These are phyloP conservation scores for Tachina grossa DNA, from an alignment of 2,888 invertebrate species.

Conservation along the genomic window DNA sequence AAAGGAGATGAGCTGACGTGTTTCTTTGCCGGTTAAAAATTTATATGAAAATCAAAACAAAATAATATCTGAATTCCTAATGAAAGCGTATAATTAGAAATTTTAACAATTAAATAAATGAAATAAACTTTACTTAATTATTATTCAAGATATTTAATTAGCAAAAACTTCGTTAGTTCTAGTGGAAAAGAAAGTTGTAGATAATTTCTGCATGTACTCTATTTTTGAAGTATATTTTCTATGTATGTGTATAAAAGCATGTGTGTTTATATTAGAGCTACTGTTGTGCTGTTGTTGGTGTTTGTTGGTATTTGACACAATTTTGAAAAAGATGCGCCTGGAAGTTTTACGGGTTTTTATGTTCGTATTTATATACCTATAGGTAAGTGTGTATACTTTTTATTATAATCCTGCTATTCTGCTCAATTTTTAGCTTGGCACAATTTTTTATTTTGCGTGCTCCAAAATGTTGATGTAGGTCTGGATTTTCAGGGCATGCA, in stretches of 20 bases:
- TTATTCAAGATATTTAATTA: not conserved
- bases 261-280: conserved; percentile 41
- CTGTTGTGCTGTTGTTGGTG: conserved; percentile 57
- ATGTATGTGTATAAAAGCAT: conserved; percentile 7
- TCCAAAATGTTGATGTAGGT: conserved; percentile 80
- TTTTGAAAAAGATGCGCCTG: conserved; percentile 70
- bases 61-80: not conserved
- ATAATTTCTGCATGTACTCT: conserved; percentile 44
- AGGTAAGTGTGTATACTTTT: conserved; percentile 9
- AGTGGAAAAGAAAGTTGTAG: not conserved
- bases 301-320: conserved; percentile 71
- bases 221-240: conserved; percentile 38
- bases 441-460: conserved; percentile 77
- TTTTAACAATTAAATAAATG: not conserved
- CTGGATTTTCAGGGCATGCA: conserved; percentile 78
- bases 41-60: not conserved
- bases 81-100: no score
- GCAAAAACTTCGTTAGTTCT: conserved; percentile 19
- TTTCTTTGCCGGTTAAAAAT: conserved; percentile 1
- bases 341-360: conserved; percentile 70
- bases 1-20: not conserved
- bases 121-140: not conserved
- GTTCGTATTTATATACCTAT: not conserved
- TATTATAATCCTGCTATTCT: conserved; percentile 61
- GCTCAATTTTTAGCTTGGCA: conserved; percentile 77